phyloP scores from a whole-genome alignment of 2,113 vertebrate genomes.

The Rhabdornis inornatus region DNA sequence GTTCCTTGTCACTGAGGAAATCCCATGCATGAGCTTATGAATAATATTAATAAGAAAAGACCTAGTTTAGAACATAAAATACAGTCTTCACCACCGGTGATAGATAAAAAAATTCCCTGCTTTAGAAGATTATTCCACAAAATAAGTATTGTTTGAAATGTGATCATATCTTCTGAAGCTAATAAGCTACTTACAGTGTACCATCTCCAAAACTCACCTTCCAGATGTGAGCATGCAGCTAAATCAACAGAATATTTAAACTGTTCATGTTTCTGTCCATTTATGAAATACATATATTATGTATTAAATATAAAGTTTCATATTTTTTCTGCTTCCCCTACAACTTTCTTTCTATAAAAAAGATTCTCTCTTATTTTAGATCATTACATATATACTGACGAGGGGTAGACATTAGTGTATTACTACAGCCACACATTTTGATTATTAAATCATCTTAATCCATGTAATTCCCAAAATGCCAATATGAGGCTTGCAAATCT shows the following conservation, averaged over 20 bases:
- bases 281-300: background rate
- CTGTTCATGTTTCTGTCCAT: background rate
- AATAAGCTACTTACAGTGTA: background rate
- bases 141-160: background rate
- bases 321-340: background rate
- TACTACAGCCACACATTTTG: background rate
- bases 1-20: background rate
- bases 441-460: background rate
- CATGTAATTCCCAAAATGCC: background rate
- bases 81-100: background rate
- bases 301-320: background rate
- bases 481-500: background rate
- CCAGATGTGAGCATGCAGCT: background rate
- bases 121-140: background rate
- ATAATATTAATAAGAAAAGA: background rate
- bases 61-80: background rate
- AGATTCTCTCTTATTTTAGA: background rate
- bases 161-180: background rate
- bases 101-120: background rate
- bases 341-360: background rate
- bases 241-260: background rate
- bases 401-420: background rate
- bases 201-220: background rate
- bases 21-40: background rate
- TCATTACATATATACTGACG: background rate